Base-by-base conservation (phyloP, 2,113 vertebrate species). In the Cyprinus carpio region DNA sequence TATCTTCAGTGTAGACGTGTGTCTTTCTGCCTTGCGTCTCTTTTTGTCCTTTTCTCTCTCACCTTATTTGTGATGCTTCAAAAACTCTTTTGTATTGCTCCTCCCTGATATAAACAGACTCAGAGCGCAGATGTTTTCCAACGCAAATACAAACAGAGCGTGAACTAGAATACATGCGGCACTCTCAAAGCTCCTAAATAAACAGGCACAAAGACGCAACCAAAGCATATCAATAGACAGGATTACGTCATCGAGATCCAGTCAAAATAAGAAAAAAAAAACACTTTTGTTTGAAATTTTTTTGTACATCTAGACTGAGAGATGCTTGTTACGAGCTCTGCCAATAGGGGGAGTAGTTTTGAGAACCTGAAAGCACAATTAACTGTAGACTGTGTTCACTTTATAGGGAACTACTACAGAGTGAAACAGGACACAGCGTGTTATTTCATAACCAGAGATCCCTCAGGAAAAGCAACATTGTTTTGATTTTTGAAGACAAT, bases 131-230 rank as follows among this genome's bases (percentile, higher is more conserved):
- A 74, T 83, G 65, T 83, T 83, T 83, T 34, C 67, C 20, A 67
- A 72, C 67, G 56, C 81, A 72, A 58, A 83, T 72, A 72, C 65
- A 72, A 81, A 69, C 80, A 81, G 80, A 51, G 62, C 43, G 62
- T 81, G 79, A 81, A 81, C 80, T 49, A 81, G 40, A 81, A 83
- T 72, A 83, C 49, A 74, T 12, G 49, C 67, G 7, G 6, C 20
- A 27, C 51, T 74, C 81, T 83, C 81, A 83, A 72, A 72, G 81
- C 65, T 58, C n/a, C 67, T 58, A 72, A 83, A 83, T 72, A 72
- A 83, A 83, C 81, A 83, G 49, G 10, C 81, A 58, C 81, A 56
- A 40, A 37, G 49, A 74, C 31, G 4, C 65, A 83, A 69, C 62
- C 62, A 81, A 67, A 69, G 62, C 40, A 81, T 51, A 62, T 27